Evolutionary conservation across 2,113 vertebrate species (phyloP).

Genomic region (Lathamus discolor): DNA sequence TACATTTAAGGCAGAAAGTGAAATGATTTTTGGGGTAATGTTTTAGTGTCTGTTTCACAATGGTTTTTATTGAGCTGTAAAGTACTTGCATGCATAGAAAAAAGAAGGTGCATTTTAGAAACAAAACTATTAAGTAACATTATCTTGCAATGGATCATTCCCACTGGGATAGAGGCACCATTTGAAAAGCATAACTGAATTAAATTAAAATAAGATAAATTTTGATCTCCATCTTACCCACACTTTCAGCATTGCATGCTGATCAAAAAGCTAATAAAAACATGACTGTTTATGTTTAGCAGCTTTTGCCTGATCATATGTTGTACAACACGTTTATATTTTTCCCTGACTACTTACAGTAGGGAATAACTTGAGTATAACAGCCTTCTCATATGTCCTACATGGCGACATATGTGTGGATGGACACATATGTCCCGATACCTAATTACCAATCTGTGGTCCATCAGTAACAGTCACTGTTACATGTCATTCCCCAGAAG

Average conservation of each 20-base stretch:
- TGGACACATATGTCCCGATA: neutral
- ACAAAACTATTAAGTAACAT: slow-evolving; percentile 65
- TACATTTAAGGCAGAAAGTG: slow-evolving; percentile 28
- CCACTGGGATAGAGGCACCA: slow-evolving; percentile 22
- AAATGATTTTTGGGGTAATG: slow-evolving; percentile 49
- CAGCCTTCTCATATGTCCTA: neutral
- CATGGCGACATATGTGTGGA: neutral
- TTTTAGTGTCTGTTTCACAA: slow-evolving; percentile 51
- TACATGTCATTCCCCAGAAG: neutral
- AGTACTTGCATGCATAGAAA: slow-evolving; percentile 12
- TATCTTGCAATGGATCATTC: slow-evolving; percentile 52
- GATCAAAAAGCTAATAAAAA: slow-evolving; percentile 18
- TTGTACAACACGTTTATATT: neutral
- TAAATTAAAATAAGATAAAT: slow-evolving; percentile 41
- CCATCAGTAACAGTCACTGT: neutral
- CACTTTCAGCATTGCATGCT: neutral
- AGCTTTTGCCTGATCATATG: neutral
- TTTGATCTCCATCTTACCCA: neutral
- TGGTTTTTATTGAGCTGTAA: slow-evolving; percentile 62
- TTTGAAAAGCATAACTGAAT: slow-evolving; percentile 45
- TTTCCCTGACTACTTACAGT: neutral
- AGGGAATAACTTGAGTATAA: neutral
- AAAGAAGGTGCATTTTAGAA: slow-evolving; percentile 53
- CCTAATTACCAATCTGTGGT: neutral
- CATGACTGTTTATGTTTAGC: neutral